Conservation (phyloP, 2,888 invertebrate species). For the Lycaena phlaeas region DNA sequence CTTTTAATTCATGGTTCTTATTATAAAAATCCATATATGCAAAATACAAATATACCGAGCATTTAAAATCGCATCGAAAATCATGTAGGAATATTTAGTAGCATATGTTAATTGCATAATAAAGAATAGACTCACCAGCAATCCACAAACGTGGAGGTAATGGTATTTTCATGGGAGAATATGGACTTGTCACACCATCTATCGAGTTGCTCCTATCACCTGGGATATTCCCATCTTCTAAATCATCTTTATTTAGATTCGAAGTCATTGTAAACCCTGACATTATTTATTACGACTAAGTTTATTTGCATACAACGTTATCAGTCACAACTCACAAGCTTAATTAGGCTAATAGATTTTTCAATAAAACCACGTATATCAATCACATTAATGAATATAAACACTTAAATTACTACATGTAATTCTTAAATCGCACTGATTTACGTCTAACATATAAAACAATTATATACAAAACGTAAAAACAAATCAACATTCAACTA, state of each 20-base stretch:
- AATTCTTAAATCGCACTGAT: slow-evolving; percentile 54
- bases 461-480: slow-evolving; percentile 61
- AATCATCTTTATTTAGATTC: slow-evolving; percentile 31
- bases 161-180: slow-evolving; percentile 62
- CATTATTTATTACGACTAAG: slow-evolving; percentile 37
- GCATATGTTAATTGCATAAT: slow-evolving; percentile 26
- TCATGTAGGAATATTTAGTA: not conserved
- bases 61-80: not conserved
- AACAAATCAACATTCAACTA: slow-evolving; percentile 49
- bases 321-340: slow-evolving; percentile 42
- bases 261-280: slow-evolving; percentile 42
- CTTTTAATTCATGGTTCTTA: not conserved
- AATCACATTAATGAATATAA: slow-evolving; percentile 28
- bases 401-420: slow-evolving; percentile 29
- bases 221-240: slow-evolving; percentile 28
- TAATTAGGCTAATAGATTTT: slow-evolving; percentile 33
- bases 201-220: slow-evolving; percentile 54
- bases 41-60: not conserved
- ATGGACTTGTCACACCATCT: slow-evolving; percentile 50
- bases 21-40: not conserved
- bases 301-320: slow-evolving; percentile 37
- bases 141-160: slow-evolving; percentile 65
- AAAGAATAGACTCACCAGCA: slow-evolving; percentile 40
- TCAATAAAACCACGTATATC: slow-evolving; percentile 26
- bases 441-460: slow-evolving; percentile 55